A percentile compares a stretch with the other conserved stretches of the same genome.
These are phyloP conservation scores for Mirounga angustirostris DNA, from an alignment of 2,113 vertebrate species.

Conservation along the genomic window DNA sequence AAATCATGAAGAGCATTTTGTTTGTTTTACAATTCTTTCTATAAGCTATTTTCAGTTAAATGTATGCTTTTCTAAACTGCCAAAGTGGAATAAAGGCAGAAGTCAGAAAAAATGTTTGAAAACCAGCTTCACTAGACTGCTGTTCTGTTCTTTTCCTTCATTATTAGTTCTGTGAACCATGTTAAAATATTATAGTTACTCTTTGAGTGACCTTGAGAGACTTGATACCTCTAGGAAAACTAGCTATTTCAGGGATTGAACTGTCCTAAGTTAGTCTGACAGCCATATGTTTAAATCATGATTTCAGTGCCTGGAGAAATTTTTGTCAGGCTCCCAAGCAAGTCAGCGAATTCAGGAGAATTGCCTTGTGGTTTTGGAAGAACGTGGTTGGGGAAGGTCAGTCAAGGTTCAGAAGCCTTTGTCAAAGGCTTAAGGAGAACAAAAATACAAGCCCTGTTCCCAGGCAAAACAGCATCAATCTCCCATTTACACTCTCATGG, in stretches of 20 bases:
- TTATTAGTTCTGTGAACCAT: background rate
- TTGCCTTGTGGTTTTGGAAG: conserved; percentile 68
- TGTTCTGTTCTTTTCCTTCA: background rate
- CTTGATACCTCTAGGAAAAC: conserved; percentile 82
- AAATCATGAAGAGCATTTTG: background rate
- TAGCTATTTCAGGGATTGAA: conserved; percentile 73
- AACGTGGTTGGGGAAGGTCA: conserved; percentile 68
- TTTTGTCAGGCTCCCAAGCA: conserved; percentile 74
- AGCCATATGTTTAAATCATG: conserved; percentile 82
- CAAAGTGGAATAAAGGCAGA: background rate
- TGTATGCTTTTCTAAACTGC: background rate
- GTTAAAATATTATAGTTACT: conserved; percentile 47
- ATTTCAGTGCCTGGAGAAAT: conserved; percentile 79
- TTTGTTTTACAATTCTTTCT: background rate
- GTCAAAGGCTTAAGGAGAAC: conserved; percentile 5
- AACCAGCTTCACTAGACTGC: background rate
- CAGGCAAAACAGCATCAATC: background rate
- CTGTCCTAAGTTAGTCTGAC: conserved; percentile 83
- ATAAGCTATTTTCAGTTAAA: background rate
- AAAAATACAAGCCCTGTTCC: background rate
- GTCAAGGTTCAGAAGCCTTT: conserved; percentile 69
- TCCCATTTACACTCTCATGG: background rate
- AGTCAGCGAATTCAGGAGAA: conserved; percentile 65
- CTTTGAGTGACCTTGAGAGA: conserved; percentile 73
- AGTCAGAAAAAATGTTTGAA: background rate